Evolutionary conservation across 2,113 vertebrate genomes (phyloP).

Genomic region (Dasyornis broadbenti): DNA sequence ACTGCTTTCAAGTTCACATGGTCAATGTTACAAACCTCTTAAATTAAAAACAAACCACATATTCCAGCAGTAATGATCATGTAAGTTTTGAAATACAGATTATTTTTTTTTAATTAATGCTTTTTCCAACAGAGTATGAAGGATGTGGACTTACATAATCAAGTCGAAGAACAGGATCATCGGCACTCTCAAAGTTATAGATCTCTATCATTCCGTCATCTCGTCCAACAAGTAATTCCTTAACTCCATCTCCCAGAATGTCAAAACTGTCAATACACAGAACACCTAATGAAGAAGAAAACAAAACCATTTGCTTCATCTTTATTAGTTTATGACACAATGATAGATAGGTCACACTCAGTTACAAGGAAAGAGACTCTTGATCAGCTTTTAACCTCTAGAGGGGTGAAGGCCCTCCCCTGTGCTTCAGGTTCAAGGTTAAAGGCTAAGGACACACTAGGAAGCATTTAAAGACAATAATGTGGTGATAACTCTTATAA

Average conservation of each 20-base stretch:
- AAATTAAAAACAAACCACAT: background rate
- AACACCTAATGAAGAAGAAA: slow-evolving; percentile 75
- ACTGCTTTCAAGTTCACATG: background rate
- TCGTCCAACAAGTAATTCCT: slow-evolving; percentile 88
- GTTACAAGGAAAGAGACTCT: background rate
- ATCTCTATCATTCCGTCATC: slow-evolving; percentile 92
- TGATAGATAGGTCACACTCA: background rate
- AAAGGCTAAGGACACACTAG: background rate
- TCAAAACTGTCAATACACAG: slow-evolving; percentile 93
- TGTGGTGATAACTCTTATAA: background rate
- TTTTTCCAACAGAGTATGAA: background rate
- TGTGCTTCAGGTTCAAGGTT: background rate
- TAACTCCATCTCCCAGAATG: slow-evolving; percentile 92
- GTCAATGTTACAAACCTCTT: background rate
- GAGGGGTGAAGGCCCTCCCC: background rate
- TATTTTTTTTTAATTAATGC: background rate
- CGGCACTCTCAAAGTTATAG: slow-evolving; percentile 80
- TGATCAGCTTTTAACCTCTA: background rate
- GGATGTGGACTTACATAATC: slow-evolving; percentile 78
- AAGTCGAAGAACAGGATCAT: slow-evolving; percentile 82
- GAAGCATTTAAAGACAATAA: background rate
- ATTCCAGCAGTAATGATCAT: background rate
- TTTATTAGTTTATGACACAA: background rate
- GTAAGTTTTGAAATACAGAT: background rate
- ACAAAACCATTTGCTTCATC: background rate